Conservation (phyloP, 2,113 vertebrate genomes). For the Struthio camelus region DNA sequence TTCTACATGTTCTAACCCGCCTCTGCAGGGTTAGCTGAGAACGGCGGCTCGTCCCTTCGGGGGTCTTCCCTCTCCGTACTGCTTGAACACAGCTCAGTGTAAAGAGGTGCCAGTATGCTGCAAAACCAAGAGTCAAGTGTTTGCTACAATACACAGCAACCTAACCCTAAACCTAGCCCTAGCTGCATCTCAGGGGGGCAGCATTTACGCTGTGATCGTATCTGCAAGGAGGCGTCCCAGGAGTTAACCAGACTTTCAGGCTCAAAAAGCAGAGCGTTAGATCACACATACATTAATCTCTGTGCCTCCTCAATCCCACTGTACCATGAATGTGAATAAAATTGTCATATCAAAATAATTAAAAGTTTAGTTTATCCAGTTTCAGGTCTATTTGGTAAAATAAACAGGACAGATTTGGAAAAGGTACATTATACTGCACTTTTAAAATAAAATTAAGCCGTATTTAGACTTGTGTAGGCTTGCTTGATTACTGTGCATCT, state of each 20-base stretch:
- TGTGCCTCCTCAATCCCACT: not conserved
- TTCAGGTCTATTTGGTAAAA: not conserved
- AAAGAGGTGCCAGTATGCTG: not conserved
- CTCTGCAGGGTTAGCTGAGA: not conserved
- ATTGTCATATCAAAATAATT: not conserved
- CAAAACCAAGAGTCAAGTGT: not conserved
- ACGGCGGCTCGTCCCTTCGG: not conserved
- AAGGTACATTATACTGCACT: not conserved
- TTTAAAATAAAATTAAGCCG: conserved; percentile 25
- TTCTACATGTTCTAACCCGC: not conserved
- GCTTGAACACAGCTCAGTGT: not conserved
- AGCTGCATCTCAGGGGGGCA: not conserved
- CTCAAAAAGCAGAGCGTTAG: not conserved
- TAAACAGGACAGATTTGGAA: not conserved
- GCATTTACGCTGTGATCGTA: not conserved
- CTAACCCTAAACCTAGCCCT: not conserved
- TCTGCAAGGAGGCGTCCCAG: not conserved
- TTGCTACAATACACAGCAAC: not conserved
- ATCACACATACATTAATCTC: not conserved
- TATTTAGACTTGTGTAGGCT: not conserved
- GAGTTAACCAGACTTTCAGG: not conserved
- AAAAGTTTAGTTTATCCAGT: not conserved
- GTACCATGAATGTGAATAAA: not conserved
- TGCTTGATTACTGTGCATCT: conserved; percentile 14
- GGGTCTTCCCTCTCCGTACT: not conserved